Base-by-base conservation (phyloP, 2,888 invertebrate species). In the Cyaniris semiargus region DNA sequence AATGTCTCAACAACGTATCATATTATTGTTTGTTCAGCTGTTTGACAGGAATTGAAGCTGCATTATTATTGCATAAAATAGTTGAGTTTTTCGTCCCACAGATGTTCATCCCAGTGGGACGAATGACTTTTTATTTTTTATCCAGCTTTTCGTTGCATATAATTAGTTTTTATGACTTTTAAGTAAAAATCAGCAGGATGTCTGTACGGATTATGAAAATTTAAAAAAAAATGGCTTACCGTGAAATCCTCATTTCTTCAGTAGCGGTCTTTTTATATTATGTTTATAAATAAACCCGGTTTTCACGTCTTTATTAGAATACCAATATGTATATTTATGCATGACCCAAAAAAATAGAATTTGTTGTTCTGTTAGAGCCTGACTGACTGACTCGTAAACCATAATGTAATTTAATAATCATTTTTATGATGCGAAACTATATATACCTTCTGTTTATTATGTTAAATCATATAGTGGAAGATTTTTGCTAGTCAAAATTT, bases 331-430 rank as follows among this genome's bases (percentile, higher is more conserved):
- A 60, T 60, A 23, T 13, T 13, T 66, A 31, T 27, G 21, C 66
- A 66, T 31, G 66, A 66, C 66, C 66, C 27, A 66, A 66, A 31
- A 66, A 66, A 66, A 66, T 66, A 66, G 6, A 31, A 66, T 66
- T 66, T 66, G 66, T 31, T 66, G 66, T 66, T 66, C 66, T 66
- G 31, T 4, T 60, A 60, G 10, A 66, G 27, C 15, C 18, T n/a
- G n/a, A n/a, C n/a, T n/a, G n/a, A 66, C 27, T 66, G 27, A 6
- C 15, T 66, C 66, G 66, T 66, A 66, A 66, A 66, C 1, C 15
- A 31, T 66, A 66, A 66, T 66, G 66, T 66, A 66, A 66, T 27
- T 27, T 66, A 66, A 27, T 66, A 66, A 27, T 31, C 66, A 66
- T 31, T 18, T 31, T 66, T 66, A 66, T 18, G 66, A 27, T 15